Percentiles rank a stretch among this genome's conserved stretches.
Evolutionary conservation across 2,113 vertebrate species (phyloP).

Genomic region (Antechinus flavipes): DNA sequence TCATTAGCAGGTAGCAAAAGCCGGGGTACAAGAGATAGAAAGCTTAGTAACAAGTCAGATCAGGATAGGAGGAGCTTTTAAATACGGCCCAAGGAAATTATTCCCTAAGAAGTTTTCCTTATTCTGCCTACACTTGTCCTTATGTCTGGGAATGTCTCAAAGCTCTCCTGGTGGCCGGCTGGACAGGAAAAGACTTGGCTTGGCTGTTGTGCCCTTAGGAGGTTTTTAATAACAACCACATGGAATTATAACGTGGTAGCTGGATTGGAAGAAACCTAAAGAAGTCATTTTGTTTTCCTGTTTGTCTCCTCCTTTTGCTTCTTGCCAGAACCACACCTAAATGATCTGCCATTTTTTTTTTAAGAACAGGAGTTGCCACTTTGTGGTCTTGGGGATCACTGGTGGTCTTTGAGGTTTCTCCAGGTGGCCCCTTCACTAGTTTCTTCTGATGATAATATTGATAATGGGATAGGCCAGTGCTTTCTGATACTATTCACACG

Average conservation of each 20-base stretch:
- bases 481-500: not conserved
- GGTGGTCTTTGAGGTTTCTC: not conserved
- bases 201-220: not conserved
- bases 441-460: not conserved
- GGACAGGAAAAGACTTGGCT: slow-evolving; percentile 1
- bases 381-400: not conserved
- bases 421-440: not conserved
- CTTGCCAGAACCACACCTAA: not conserved
- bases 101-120: not conserved
- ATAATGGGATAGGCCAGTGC: not conserved
- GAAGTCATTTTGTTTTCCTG: not conserved
- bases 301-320: not conserved
- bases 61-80: not conserved
- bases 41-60: not conserved
- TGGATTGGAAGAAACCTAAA: not conserved
- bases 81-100: not conserved
- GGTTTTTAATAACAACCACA: not conserved
- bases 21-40: not conserved
- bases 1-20: not conserved
- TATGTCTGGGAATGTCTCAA: not conserved
- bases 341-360: not conserved
- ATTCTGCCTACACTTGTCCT: not conserved
- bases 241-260: not conserved
- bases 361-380: not conserved
- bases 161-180: not conserved